These are phyloP conservation scores for Microplitis mediator DNA, from an alignment of 1,140 invertebrate genomes.

Conservation along the genomic window DNA sequence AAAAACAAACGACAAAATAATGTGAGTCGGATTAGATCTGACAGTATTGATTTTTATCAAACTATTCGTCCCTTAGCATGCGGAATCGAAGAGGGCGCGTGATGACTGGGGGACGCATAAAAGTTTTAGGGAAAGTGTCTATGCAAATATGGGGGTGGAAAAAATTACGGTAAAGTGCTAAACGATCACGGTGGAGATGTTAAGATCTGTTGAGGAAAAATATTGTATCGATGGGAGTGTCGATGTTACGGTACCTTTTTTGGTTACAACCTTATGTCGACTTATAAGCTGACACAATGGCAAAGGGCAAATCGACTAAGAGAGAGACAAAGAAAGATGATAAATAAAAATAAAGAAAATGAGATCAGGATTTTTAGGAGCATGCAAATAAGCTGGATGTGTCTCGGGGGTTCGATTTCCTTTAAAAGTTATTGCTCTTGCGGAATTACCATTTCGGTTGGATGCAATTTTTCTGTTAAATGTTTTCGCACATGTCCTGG, in stretches of 20 bases:
- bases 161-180: conserved; percentile 54
- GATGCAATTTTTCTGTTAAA: conserved; percentile 32
- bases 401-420: conserved; percentile 36
- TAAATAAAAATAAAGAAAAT: conserved; percentile 9
- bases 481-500: conserved; percentile 34
- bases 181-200: conserved; percentile 45
- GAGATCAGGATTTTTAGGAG: conserved; percentile 26
- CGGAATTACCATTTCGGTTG: conserved; percentile 31
- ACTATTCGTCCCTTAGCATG: neutral
- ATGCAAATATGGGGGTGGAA: conserved; percentile 50
- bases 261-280: conserved; percentile 48
- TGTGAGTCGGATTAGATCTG: neutral
- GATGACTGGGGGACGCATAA: neutral
- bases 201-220: conserved; percentile 11
- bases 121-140: conserved; percentile 27
- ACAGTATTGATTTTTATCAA: too few relatives aligned
- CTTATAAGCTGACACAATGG: conserved; percentile 39
- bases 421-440: conserved; percentile 36
- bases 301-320: neutral
- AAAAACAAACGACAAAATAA: neutral
- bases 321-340: neutral
- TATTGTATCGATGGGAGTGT: conserved; percentile 4
- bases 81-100: neutral
- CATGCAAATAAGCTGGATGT: conserved; percentile 38
- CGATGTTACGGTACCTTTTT: conserved; percentile 2